Percentiles rank a stretch among this genome's conserved stretches.
phyloP scores from a whole-genome alignment of 2,113 vertebrate genomes.

The Nibea albiflora region DNA sequence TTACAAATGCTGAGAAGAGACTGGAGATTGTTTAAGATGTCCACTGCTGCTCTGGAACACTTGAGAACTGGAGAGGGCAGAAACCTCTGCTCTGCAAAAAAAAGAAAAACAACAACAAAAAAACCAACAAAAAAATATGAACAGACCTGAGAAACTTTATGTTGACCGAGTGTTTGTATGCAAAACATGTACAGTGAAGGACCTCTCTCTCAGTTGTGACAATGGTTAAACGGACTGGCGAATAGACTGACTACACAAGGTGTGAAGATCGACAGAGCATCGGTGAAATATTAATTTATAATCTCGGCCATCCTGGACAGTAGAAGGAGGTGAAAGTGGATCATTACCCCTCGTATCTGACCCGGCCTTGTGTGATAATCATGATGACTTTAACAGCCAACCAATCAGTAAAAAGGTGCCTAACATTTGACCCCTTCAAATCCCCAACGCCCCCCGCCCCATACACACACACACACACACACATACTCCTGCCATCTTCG shows the following conservation, averaged over 20 bases:
- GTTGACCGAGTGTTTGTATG: slow-evolving; percentile 79
- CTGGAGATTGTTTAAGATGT: slow-evolving; percentile 89
- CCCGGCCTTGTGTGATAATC: slow-evolving; percentile 81
- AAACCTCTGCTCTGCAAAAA: slow-evolving; percentile 65
- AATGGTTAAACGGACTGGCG: slow-evolving; percentile 37
- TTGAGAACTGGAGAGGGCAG: slow-evolving; percentile 87
- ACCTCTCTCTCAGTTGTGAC: slow-evolving; percentile 63
- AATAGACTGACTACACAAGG: slow-evolving; percentile 42
- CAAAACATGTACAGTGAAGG: slow-evolving; percentile 79
- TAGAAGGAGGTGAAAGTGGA: slow-evolving; percentile 52
- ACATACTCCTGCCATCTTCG: slow-evolving; percentile 77
- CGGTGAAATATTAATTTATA: slow-evolving; percentile 58
- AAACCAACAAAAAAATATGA: slow-evolving; percentile 1
- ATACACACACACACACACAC: slow-evolving; percentile 4
- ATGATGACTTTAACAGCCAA: slow-evolving; percentile 80
- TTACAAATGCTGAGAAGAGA: slow-evolving; percentile 91
- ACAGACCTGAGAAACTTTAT: slow-evolving; percentile 68
- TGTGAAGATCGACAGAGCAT: slow-evolving; percentile 47
- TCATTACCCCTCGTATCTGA: slow-evolving; percentile 49
- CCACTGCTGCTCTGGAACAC: slow-evolving; percentile 96
- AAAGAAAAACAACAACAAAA: neutral
- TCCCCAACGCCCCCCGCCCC: neutral
- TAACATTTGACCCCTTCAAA: slow-evolving; percentile 70
- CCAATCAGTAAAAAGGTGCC: slow-evolving; percentile 82
- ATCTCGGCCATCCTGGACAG: slow-evolving; percentile 65